phyloP scores from a whole-genome alignment of 2,797 vertebrate species.

The Sebastes minor region DNA sequence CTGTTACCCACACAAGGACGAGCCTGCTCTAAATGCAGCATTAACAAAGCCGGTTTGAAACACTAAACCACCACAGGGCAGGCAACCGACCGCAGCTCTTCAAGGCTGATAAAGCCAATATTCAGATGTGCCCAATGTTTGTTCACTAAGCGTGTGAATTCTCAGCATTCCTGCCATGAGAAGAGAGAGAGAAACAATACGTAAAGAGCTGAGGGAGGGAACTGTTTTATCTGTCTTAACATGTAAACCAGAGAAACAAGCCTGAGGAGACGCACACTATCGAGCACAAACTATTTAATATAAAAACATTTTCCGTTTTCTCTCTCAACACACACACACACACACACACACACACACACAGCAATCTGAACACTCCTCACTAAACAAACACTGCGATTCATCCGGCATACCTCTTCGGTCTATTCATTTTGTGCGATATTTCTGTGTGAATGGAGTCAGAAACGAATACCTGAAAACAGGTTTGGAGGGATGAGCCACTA shows the following conservation, averaged over 20 bases:
- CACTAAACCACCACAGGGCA: slow-evolving; percentile 30
- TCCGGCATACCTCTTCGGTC: slow-evolving; percentile 39
- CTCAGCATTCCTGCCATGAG: slow-evolving; percentile 51
- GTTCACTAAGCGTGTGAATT: slow-evolving; percentile 32
- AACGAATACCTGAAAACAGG: slow-evolving; percentile 69
- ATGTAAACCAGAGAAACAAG: slow-evolving; percentile 18
- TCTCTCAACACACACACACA: background rate
- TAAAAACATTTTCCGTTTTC: background rate
- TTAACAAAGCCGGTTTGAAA: slow-evolving; percentile 63
- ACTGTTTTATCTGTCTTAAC: slow-evolving; percentile 20
- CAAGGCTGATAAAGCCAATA: slow-evolving; percentile 17
- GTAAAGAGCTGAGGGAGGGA: background rate
- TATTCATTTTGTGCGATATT: slow-evolving; percentile 30
- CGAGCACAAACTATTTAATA: background rate
- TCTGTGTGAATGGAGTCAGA: slow-evolving; percentile 21
- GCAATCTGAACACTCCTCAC: slow-evolving; percentile 52
- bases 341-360: background rate
- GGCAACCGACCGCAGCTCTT: slow-evolving; percentile 8
- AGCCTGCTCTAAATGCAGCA: slow-evolving; percentile 22
- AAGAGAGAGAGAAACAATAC: background rate
- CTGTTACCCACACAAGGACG: slow-evolving; percentile 17
- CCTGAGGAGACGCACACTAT: slow-evolving; percentile 22
- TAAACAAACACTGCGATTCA: slow-evolving; percentile 61
- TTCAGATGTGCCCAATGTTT: slow-evolving; percentile 36
- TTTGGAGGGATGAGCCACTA: slow-evolving; percentile 58